Percentiles rank a stretch among this genome's conserved stretches.
Evolutionary conservation across 1,140 invertebrate species (phyloP).

Genomic region (Drosophila bipectinata): DNA sequence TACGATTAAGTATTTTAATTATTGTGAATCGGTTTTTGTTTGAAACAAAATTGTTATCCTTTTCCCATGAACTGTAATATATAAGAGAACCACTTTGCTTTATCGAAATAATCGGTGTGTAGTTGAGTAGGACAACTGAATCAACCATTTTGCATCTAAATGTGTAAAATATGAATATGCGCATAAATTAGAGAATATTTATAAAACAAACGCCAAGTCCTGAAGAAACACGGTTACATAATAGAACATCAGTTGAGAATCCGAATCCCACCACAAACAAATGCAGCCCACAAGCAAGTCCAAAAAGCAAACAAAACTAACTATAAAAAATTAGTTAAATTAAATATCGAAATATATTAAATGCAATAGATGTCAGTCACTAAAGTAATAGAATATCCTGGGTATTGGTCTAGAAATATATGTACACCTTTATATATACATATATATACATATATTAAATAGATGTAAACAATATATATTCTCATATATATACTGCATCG

Average conservation of each 20-base stretch:
- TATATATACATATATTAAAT: constrained; percentile 19
- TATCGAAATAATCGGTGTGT: constrained; percentile 56
- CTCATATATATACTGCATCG: constrained; percentile 37
- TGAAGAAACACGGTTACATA: constrained; percentile 25
- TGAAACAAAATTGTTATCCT: constrained; percentile 62
- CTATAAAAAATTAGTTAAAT: constrained; percentile 43
- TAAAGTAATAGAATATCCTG: constrained; percentile 12
- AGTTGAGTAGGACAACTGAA: constrained; percentile 38
- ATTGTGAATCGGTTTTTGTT: constrained; percentile 55
- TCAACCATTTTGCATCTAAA: constrained; percentile 37
- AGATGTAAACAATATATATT: constrained; percentile 38
- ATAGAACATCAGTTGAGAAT: constrained; percentile 51
- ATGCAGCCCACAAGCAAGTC: constrained; percentile 75
- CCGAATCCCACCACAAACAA: constrained; percentile 76
- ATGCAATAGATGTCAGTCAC: constrained; percentile 23
- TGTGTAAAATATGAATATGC: constrained; percentile 38
- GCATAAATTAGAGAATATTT: constrained; percentile 28
- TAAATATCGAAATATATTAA: constrained; percentile 30
- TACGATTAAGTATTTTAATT: constrained; percentile 60
- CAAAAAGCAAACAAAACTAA: constrained; percentile 40
- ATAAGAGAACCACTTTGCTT: constrained; percentile 29
- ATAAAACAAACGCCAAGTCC: constrained; percentile 22
- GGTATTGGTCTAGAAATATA: constrained; percentile 35
- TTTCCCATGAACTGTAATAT: constrained; percentile 51
- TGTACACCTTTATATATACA: constrained; percentile 38